Evolutionary conservation across 2,113 vertebrate species (phyloP).

Genomic region (Struthidea cinerea): DNA sequence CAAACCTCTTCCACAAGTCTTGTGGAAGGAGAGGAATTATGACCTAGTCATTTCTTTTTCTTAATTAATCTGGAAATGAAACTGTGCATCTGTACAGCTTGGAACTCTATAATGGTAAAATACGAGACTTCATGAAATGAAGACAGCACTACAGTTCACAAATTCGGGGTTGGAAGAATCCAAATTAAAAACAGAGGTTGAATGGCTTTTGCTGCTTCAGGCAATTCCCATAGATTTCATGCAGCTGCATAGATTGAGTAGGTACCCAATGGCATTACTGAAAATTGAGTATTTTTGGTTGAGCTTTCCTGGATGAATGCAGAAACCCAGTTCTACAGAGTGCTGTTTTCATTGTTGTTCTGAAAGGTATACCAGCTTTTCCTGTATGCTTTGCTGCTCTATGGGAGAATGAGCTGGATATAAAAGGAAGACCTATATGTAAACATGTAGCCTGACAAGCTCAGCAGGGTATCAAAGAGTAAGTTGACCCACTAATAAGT

Average conservation of each 20-base stretch:
- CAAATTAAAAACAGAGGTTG: background rate
- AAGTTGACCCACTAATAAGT: background rate
- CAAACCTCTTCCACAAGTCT: background rate
- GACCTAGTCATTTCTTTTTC: background rate
- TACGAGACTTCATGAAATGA: background rate
- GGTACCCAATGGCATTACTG: background rate
- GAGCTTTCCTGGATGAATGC: background rate
- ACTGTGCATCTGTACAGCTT: background rate
- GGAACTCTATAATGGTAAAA: background rate
- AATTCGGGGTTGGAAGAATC: background rate
- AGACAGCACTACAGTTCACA: conserved; percentile 10
- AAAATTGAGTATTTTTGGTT: background rate
- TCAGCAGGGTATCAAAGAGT: background rate
- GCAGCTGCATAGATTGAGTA: background rate
- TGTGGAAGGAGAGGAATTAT: background rate
- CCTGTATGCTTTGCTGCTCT: background rate
- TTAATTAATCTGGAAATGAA: background rate
- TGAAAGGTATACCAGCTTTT: background rate
- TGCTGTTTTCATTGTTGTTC: background rate
- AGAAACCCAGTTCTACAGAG: background rate
- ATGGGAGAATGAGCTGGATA: background rate
- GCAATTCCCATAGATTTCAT: background rate
- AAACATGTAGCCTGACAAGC: background rate
- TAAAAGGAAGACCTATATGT: conserved; percentile 4
- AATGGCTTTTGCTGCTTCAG: background rate